Evolutionary conservation across 2,113 vertebrate species (phyloP), one percentile per base, ranked within the genome.

Genomic region (Rhizomys pruinosus): DNA sequence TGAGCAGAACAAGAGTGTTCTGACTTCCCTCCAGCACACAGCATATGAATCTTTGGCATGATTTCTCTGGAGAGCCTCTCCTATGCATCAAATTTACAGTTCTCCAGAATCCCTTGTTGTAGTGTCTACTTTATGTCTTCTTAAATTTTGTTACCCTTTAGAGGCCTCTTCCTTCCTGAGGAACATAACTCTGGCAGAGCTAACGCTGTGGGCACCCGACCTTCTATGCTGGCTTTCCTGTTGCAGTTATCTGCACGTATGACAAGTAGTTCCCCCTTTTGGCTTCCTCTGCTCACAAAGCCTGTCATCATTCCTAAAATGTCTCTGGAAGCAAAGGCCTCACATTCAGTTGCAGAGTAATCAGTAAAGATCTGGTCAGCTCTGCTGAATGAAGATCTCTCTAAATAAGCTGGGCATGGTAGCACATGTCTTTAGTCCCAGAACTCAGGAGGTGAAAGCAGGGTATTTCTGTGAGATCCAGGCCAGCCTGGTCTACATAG

Each of bases 21-120:
- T 80, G 69, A 76, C 20, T 92, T 82, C 57, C 77, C 44, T 88
- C 74, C 37, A 87, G 23, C 92, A 89, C 92, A 77, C 1, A 11
- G 84, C 94, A 76, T 94, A 87, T 82, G 64, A 91, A 90, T 77
- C 81, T 85, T 76, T 69, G 85, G 16, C 37, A 16, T 29, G 42
- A 80, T 92, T 81, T 94, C 90, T 85, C 77, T 44, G 64, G 73
- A 32, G 55, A 68, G 22, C 59, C 71, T 72, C n/a, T 73, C 55
- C 29, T 74, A 37, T 68, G 63, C 80, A 44, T 44, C 90, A 72
- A 6, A 84, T 88, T 44, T 79, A 71, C 32, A 32, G 57, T 52
- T 78, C 81, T 92, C 57, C 57, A 64, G 17, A 85, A 27, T 7
- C 20, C 44, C 61, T 59, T 81, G 4, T 25, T 55, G 73, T 89